Percentiles rank a stretch among this genome's conserved stretches.
These are phyloP conservation scores for Cyprinella venusta DNA, from an alignment of 2,797 vertebrate genomes.

Conservation along the genomic window DNA sequence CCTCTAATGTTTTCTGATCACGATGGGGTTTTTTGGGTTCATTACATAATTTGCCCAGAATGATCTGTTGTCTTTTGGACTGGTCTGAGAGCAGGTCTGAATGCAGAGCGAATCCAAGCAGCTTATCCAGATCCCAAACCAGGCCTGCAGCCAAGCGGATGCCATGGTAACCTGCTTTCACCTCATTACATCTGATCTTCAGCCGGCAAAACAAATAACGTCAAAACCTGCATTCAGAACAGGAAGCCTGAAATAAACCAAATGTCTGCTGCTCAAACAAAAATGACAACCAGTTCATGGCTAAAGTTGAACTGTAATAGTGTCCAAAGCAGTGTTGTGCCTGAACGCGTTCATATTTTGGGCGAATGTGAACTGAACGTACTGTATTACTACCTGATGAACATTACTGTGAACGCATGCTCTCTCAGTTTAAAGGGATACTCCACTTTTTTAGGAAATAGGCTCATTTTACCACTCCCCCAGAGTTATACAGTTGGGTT, in stretches of 20 bases:
- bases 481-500: too few species aligned
- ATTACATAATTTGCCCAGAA: slow-evolving; percentile 37
- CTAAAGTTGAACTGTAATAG: not conserved
- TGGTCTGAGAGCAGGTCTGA: slow-evolving; percentile 20
- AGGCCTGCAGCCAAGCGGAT: slow-evolving; percentile 32
- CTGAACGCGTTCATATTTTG: too few species aligned
- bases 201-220: slow-evolving; percentile 30
- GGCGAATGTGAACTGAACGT: too few species aligned
- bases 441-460: too few species aligned
- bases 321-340: not conserved
- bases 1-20: slow-evolving; percentile 8
- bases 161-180: slow-evolving; percentile 38
- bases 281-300: not conserved
- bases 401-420: too few species aligned
- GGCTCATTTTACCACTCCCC: too few species aligned
- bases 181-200: slow-evolving; percentile 33
- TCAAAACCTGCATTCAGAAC: slow-evolving; percentile 5
- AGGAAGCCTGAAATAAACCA: not conserved
- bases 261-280: not conserved
- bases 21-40: not conserved
- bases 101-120: not conserved
- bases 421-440: too few species aligned
- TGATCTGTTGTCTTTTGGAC: slow-evolving; percentile 3
- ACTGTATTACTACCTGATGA: too few species aligned
- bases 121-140: slow-evolving; percentile 35